These are phyloP conservation scores for Argyra leucocephala DNA, from an alignment of 2,888 invertebrate species.

Conservation along the genomic window DNA sequence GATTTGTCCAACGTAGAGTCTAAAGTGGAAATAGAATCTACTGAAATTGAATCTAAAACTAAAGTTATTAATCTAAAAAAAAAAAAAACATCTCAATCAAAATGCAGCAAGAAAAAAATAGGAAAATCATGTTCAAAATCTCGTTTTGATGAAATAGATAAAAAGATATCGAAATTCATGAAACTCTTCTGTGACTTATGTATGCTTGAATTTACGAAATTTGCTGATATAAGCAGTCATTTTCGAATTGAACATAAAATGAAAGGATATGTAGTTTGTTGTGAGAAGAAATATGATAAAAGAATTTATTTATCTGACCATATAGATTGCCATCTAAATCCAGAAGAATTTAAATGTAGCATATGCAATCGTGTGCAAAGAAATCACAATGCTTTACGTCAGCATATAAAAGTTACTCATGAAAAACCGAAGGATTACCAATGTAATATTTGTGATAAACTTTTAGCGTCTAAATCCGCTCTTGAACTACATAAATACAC, in stretches of 20 bases:
- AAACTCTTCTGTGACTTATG: conserved; percentile 37
- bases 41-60: neutral
- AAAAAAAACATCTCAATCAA: too few species aligned
- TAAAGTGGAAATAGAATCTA: neutral
- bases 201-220: conserved; percentile 27
- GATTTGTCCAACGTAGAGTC: neutral
- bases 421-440: conserved; percentile 30
- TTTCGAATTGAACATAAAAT: conserved; percentile 31
- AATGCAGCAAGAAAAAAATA: neutral
- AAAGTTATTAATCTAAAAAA: neutral
- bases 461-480: conserved; percentile 32
- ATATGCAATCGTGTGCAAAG: conserved; percentile 33
- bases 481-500: conserved; percentile 34
- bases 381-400: conserved; percentile 31
- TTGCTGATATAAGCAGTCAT: conserved; percentile 30
- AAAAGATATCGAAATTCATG: conserved; percentile 32
- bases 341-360: conserved; percentile 36
- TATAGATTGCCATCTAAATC: conserved; percentile 35
- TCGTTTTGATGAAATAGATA: conserved; percentile 30
- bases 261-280: conserved; percentile 36
- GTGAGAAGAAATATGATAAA: conserved; percentile 35
- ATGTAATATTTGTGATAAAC: conserved; percentile 36
- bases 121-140: conserved; percentile 13
- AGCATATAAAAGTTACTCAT: conserved; percentile 31
- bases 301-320: conserved; percentile 37